Base-by-base conservation (phyloP, 2,888 invertebrate species). In the Limnephilus lunatus region DNA sequence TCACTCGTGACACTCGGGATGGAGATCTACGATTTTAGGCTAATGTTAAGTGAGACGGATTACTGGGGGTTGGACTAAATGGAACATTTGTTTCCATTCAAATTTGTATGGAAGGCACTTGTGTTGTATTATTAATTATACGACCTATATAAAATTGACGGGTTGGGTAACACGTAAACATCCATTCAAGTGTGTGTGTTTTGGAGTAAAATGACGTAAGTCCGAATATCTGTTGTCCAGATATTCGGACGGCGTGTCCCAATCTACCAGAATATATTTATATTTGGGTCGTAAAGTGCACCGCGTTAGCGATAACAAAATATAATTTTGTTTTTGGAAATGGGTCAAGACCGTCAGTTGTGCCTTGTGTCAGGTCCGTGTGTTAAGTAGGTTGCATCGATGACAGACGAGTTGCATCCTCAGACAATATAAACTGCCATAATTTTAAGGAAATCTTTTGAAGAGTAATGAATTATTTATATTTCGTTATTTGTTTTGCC, bases 341-440 rank as follows among this genome's bases (percentile, higher is more conserved):
- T 90, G 81, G 92, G 92, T 92, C 92, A 93, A 92, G 91, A 93
- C 91, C 89, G 90, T 85, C 30, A 35, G 68, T 68, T 7, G 68
- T 25, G 68, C 5, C 68, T 68, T 25, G 68, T 68, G 5, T 25
- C 68, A 25, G 68, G 68, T 7, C 19, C 7, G 9, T 25, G 19
- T 53, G 68, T 19, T 25, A 14, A 25, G 7, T 19, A 68, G 25
- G 25, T 68, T 68, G 68, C 68, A 68, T 68, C 68, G 25, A 68
- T 19, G 68, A 25, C 25, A 7, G 25, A 68, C 25, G 68, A 68
- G 19, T 53, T 53, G 53, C 53, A 25, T 25, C 68, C 68, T 25
- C 25, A 25, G 25, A 9, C 53, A 53, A 53, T 25, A 19, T 7
- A 68, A 68, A 19, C 19, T 7, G 19, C 1, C 19, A 68, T 68